Percentiles rank a stretch among this genome's conserved stretches.
phyloP scores from a whole-genome alignment of 2,113 vertebrate species.

The Hippocampus abdominalis region DNA sequence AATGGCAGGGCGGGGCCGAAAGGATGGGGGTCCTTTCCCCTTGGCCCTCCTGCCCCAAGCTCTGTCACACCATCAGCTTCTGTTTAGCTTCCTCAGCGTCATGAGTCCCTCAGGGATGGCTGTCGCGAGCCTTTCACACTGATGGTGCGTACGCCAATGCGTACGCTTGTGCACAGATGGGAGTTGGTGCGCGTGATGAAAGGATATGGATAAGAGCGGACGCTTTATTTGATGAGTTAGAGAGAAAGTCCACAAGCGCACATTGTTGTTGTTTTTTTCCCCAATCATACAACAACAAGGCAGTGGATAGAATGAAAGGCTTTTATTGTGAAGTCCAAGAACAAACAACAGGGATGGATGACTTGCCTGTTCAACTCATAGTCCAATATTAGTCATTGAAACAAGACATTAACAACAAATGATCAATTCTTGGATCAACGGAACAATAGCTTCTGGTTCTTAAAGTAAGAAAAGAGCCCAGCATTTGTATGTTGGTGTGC shows the following conservation, averaged over 20 bases:
- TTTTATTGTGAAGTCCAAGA: too few relatives aligned
- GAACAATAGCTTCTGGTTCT: too few relatives aligned
- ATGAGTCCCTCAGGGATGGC: slow-evolving; percentile 62
- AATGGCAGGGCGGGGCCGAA: slow-evolving; percentile 57
- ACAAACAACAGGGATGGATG: too few relatives aligned
- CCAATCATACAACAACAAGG: too few relatives aligned
- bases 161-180: slow-evolving; percentile 36
- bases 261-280: slow-evolving; percentile 14
- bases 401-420: too few relatives aligned
- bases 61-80: slow-evolving; percentile 60
- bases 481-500: too few relatives aligned
- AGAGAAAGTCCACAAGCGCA: slow-evolving; percentile 27
- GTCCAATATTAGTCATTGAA: too few relatives aligned
- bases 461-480: too few relatives aligned
- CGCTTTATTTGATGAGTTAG: slow-evolving; percentile 6
- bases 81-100: slow-evolving; percentile 69
- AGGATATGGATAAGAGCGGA: slow-evolving; percentile 18
- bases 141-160: slow-evolving; percentile 33
- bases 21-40: slow-evolving; percentile 9
- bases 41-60: slow-evolving; percentile 9
- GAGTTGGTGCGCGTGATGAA: slow-evolving; percentile 18
- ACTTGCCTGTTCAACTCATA: too few relatives aligned
- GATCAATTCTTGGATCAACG: too few relatives aligned
- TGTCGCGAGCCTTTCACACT: slow-evolving; percentile 61
- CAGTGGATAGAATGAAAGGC: too few relatives aligned